Conservation (phyloP, 2,888 invertebrate species). For the Molorchus minor region DNA sequence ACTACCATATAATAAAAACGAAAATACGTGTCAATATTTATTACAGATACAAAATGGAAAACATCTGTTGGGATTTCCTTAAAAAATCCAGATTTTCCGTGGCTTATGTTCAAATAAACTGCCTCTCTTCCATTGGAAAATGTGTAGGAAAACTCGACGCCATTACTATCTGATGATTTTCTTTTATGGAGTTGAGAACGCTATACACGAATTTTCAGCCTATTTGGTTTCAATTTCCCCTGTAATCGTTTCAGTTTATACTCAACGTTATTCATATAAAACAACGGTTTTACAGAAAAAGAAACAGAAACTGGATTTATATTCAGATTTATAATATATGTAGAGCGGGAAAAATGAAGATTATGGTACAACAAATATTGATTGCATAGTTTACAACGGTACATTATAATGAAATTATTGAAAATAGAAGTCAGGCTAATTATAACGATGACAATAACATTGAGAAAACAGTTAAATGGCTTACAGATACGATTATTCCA, state of each 20-base stretch:
- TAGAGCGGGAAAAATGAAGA: too few relatives aligned
- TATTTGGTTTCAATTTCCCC: neutral
- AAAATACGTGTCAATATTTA: neutral
- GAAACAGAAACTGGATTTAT: too few relatives aligned
- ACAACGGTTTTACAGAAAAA: slow-evolving; percentile 1
- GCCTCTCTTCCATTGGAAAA: slow-evolving; percentile 14
- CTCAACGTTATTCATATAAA: slow-evolving; percentile 8
- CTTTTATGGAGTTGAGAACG: neutral
- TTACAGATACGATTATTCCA: too few relatives aligned
- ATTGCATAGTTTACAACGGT: too few relatives aligned
- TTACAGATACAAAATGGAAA: neutral
- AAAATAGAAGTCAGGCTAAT: too few relatives aligned
- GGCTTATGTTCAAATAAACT: slow-evolving; percentile 5
- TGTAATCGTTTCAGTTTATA: slow-evolving; percentile 14
- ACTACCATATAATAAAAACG: neutral
- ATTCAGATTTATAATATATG: too few relatives aligned
- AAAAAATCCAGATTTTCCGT: neutral
- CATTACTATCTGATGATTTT: slow-evolving; percentile 11
- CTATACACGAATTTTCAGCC: slow-evolving; percentile 1
- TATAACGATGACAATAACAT: too few relatives aligned
- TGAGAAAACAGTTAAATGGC: too few relatives aligned
- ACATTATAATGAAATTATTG: too few relatives aligned
- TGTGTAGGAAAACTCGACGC: slow-evolving; percentile 12
- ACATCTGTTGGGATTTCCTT: neutral
- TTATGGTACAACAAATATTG: too few relatives aligned